Evolutionary conservation across 2,113 vertebrate genomes (phyloP).

Genomic region (Sinocyclocheilus grahami): DNA sequence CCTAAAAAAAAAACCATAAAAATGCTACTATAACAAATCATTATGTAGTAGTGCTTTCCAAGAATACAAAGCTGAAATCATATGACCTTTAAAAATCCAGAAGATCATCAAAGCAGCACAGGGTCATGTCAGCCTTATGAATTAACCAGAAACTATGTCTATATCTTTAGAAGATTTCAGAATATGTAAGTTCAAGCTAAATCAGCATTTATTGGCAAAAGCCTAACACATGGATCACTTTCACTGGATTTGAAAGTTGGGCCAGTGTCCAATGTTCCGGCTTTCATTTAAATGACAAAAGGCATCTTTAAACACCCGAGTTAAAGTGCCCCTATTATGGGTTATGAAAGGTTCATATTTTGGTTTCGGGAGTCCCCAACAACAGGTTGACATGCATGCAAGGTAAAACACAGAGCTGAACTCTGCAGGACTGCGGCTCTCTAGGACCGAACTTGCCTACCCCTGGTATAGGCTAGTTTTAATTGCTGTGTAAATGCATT

Average conservation of each 20-base stretch:
- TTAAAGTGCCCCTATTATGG: too few species aligned
- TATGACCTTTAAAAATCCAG: neutral
- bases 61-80: neutral
- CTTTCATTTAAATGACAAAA: neutral
- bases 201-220: neutral
- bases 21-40: neutral
- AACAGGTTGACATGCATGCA: too few species aligned
- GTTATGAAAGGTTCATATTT: too few species aligned
- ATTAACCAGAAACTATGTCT: neutral
- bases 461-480: neutral
- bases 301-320: too few species aligned
- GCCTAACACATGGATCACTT: neutral
- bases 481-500: neutral
- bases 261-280: neutral
- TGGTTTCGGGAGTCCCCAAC: too few species aligned
- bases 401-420: too few species aligned
- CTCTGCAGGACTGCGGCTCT: too few species aligned
- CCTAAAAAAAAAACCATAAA: neutral
- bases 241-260: neutral
- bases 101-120: neutral
- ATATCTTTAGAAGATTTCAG: neutral
- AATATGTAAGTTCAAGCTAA: neutral
- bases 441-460: too few species aligned
- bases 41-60: neutral
- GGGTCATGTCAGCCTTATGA: neutral